Evolutionary conservation across 2,797 vertebrate species (phyloP).

Genomic region (Gastrophryne carolinensis): DNA sequence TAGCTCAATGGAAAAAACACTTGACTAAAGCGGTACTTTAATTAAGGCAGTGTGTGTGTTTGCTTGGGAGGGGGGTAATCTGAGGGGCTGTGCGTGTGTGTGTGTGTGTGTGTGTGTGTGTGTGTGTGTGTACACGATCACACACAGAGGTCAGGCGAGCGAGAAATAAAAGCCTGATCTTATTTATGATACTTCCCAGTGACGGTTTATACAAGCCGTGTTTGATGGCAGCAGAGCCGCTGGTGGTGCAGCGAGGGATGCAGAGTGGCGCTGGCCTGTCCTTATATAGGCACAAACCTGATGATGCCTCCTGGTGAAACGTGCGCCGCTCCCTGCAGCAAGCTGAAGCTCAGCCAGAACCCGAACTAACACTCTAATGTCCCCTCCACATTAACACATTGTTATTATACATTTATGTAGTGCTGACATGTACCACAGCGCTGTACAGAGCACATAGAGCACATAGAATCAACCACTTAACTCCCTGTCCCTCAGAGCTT

Average conservation of each 20-base stretch:
- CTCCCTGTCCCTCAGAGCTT: no score
- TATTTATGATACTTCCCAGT: slow-evolving; percentile 54
- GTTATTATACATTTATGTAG: no score
- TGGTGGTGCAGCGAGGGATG: neutral
- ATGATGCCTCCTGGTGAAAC: slow-evolving; percentile 36
- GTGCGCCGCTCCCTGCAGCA: slow-evolving; percentile 10
- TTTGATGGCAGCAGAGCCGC: slow-evolving; percentile 50
- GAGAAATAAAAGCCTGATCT: neutral
- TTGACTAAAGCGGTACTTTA: no score
- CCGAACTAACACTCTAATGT: no score
- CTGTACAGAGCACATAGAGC: no score
- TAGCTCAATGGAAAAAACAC: no score
- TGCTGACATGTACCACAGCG: no score
- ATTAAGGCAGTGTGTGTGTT: no score
- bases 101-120: neutral
- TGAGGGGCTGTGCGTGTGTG: no score
- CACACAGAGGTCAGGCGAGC: neutral
- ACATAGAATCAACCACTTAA: no score
- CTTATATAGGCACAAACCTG: slow-evolving; percentile 43
- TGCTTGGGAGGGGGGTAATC: no score
- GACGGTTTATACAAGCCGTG: slow-evolving; percentile 51
- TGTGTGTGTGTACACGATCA: neutral
- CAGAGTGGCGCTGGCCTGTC: neutral
- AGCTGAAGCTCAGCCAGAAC: slow-evolving; percentile 36
- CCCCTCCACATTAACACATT: no score